Conservation (phyloP, 2,888 invertebrate genomes). For the Dryocosmus kuriphilus region DNA sequence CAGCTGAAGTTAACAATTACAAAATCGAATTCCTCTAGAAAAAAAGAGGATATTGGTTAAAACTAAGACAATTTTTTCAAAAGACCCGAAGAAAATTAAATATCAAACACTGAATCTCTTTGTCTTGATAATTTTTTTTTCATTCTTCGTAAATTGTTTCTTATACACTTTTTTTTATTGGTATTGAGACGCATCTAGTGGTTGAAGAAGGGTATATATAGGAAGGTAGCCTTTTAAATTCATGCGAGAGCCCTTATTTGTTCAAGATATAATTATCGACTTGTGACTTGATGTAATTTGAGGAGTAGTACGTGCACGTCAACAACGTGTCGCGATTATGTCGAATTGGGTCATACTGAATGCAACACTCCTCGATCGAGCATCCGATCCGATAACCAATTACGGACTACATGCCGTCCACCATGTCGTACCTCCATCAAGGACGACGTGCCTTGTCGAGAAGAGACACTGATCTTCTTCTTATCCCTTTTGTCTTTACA, state of each 20-base stretch:
- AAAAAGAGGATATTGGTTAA: too few relatives aligned
- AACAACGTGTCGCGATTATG: slow-evolving; percentile 73
- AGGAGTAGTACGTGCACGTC: slow-evolving; percentile 61
- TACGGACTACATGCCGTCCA: slow-evolving; percentile 69
- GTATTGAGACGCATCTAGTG: neutral
- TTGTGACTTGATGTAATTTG: slow-evolving; percentile 67
- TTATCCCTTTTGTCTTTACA: slow-evolving; percentile 22
- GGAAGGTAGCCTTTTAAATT: slow-evolving; percentile 5
- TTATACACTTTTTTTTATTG: too few relatives aligned
- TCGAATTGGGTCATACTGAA: slow-evolving; percentile 54
- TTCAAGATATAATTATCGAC: slow-evolving; percentile 68
- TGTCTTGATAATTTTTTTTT: too few relatives aligned
- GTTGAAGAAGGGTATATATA: neutral
- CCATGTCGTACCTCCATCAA: slow-evolving; percentile 58
- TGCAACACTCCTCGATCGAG: slow-evolving; percentile 58
- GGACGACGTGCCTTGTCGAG: slow-evolving; percentile 33
- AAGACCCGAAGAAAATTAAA: too few relatives aligned
- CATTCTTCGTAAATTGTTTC: too few relatives aligned
- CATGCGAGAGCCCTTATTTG: slow-evolving; percentile 61
- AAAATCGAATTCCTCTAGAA: neutral
- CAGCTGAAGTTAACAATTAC: slow-evolving; percentile 14
- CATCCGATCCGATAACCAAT: slow-evolving; percentile 71
- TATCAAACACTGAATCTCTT: too few relatives aligned
- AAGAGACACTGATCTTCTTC: slow-evolving; percentile 36
- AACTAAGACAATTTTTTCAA: too few relatives aligned